phyloP scores from a whole-genome alignment of 2,888 invertebrate species.

The Pyrrhosoma nymphula region DNA sequence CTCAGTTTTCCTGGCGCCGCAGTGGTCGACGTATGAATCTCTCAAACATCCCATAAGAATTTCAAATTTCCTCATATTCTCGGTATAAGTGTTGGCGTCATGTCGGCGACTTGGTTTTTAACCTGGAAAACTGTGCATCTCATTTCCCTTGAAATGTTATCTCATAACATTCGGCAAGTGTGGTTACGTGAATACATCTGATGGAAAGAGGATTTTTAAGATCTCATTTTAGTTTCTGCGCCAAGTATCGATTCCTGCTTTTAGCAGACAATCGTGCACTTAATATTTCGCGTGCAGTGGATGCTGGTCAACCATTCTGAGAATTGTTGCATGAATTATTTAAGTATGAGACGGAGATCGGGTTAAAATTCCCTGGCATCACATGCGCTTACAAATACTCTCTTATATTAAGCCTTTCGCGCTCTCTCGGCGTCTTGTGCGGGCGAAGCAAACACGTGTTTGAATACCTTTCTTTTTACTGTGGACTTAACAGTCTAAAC shows the following conservation, averaged over 20 bases:
- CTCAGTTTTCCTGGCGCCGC: constrained; percentile 48
- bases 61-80: neutral
- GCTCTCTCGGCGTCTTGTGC: too few relatives aligned
- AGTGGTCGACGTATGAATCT: neutral
- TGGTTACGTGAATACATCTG: neutral
- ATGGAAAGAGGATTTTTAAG: neutral
- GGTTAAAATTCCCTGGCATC: neutral
- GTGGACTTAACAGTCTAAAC: too few relatives aligned
- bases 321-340: neutral
- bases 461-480: too few relatives aligned
- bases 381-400: too few relatives aligned
- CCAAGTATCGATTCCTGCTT: neutral
- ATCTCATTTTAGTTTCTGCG: neutral
- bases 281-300: neutral
- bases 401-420: too few relatives aligned
- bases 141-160: neutral
- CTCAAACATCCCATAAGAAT: neutral
- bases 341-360: neutral
- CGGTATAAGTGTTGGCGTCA: neutral
- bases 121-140: neutral
- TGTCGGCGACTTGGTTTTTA: neutral
- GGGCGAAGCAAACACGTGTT: too few relatives aligned
- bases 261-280: neutral
- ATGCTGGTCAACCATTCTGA: neutral
- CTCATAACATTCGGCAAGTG: neutral